Evolutionary conservation across 2,113 vertebrate species (phyloP), one percentile per base, ranked within the genome.

Genomic region (Tragelaphus buxtoni): DNA sequence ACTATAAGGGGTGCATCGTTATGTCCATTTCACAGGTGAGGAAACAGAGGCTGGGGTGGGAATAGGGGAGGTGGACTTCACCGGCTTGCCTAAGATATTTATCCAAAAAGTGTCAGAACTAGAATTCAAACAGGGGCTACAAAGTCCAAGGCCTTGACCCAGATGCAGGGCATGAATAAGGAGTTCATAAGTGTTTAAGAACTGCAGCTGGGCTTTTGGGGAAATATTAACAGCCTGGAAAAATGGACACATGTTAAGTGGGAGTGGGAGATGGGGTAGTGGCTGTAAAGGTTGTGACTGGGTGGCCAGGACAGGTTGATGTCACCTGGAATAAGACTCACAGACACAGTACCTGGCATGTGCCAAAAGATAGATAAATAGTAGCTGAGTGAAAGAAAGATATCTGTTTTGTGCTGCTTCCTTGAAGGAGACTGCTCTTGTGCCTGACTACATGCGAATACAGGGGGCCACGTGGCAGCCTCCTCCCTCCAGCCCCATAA

Each of bases 61-160:
- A 1, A 0, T 2, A 4, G 42, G 4, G 0, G 5, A 0, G 9
- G 4, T 5, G n/a, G 24, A 16, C n/a, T 45, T 26, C 12, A 55
- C 32, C 26, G 63, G 49, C 26, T 77, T 47, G 51, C 17, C 18
- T 12, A 30, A 56, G 45, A 14, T 42, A 49, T 69, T 55, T 20
- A 39, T 9, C 49, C 49, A 6, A 3, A 86, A 49, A 77, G 42
- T 14, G 30, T 83, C 58, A 17, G 60, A 77, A 77, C 5, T 56
- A 82, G 63, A 42, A 39, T 76, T 89, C 42, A 17, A 14, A 76
- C 9, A 24, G 18, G 10, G 14, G 20, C 14, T 51, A n/a, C 85
- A 22, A 22, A 77, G 53, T 20, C 20, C 32, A 10, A 22, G 86
- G 3, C 85, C 60, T 35, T 60, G 72, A 84, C 55, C 24, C 18